Evolutionary conservation across 2,797 vertebrate genomes (phyloP), one percentile per base, ranked within the genome.

Genomic region (Microctenopoma lineatum): DNA sequence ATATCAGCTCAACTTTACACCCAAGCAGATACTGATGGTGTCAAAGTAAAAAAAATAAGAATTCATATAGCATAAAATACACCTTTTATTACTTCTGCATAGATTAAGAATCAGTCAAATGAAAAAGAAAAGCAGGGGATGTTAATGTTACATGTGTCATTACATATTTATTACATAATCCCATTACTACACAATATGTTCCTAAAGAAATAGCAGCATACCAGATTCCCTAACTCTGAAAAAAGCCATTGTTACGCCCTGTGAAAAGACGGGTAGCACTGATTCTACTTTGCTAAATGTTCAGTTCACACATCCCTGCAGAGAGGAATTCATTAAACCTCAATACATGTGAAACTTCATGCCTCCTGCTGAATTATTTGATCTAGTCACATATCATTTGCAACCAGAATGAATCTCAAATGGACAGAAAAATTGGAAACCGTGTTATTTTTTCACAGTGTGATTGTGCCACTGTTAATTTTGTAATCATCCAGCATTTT

Each of bases 391-490:
- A 75, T 59, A 64, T 44, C 61, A 71, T 77, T 80, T 75, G 83
- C 71, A 80, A 54, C 36, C 29, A 54, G 45, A 80, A 85, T 81
- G 72, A 80, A 86, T 89, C 59, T 77, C 54, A 83, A 77, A 73
- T n/a, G 46, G 63, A 83, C 69, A 75, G 58, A 70, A 61, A 53
- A 29, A 25, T 65, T 75, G 56, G 60, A 34, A 32, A 68, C 14
- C n/a, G 59, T 47, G 1, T 67, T 62, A 48, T 34, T 48, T 73
- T 21, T 63, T 65, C 67, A 63, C 53, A 61, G 51, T 48, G 32
- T 38, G 62, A 58, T n/a, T 46, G 26, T 45, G 51, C 13, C 34
- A 14, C 42, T 61, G 47, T 70, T 83, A 56, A 57, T 79, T 59
- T 70, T 62, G 25, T 25, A 50, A 29, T 45, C 2, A 54, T 66